Conservation (phyloP, 2,888 invertebrate species). For the Chydorus sphaericus region DNA sequence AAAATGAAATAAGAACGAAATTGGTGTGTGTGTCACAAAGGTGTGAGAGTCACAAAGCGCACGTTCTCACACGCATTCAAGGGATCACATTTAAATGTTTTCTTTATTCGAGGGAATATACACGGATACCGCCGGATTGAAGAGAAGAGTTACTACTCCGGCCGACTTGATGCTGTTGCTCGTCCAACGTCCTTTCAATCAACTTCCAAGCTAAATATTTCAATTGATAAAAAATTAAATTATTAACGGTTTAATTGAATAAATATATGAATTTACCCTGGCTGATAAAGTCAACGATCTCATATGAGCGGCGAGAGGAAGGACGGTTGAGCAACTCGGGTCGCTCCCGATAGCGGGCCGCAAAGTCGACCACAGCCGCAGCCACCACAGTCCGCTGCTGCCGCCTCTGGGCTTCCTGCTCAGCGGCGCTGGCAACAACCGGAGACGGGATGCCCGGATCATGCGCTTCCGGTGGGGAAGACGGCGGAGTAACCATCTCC, state of each 20-base stretch:
- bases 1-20: too few relatives aligned
- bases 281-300: conserved; percentile 13
- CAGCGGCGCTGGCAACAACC: neutral
- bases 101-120: neutral
- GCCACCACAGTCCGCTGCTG: neutral
- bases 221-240: neutral
- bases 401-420: neutral
- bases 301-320: conserved; percentile 1
- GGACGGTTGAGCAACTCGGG: conserved; percentile 8
- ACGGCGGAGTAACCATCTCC: neutral
- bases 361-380: conserved; percentile 5
- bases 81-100: too few relatives aligned
- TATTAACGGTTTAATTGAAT: neutral
- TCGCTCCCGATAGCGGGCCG: conserved; percentile 9
- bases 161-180: neutral
- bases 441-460: too few relatives aligned
- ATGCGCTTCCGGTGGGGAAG: neutral
- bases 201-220: neutral
- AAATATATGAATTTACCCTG: neutral
- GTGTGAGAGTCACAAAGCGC: too few relatives aligned
- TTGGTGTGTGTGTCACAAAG: too few relatives aligned
- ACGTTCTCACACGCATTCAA: too few relatives aligned
- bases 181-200: conserved; percentile 4
- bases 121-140: conserved; percentile 1
- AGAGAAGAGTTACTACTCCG: neutral